These are phyloP conservation scores for Drosophila histrio DNA, from an alignment of 2,888 invertebrate species.

Conservation along the genomic window DNA sequence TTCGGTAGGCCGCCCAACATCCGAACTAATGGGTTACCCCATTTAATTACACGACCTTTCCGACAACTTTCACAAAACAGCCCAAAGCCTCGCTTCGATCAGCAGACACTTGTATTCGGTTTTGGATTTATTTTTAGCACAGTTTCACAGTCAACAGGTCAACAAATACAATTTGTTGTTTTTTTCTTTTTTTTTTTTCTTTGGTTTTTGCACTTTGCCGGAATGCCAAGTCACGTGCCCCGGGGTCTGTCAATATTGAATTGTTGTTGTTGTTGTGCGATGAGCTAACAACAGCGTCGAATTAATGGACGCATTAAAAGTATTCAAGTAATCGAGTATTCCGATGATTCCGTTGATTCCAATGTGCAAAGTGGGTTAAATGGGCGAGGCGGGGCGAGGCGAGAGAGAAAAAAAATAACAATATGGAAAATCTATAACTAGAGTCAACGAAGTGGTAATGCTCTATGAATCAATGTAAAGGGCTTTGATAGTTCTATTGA, in stretches of 20 bases:
- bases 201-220: constrained; percentile 40
- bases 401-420: neutral
- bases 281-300: constrained; percentile 55
- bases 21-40: constrained; percentile 6
- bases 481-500: neutral
- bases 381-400: constrained; percentile 38
- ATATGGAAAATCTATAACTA: neutral
- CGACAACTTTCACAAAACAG: constrained; percentile 50
- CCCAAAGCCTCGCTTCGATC: neutral
- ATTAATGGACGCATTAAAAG: constrained; percentile 57
- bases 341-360: constrained; percentile 43
- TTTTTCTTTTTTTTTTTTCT: constrained; percentile 28
- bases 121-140: constrained; percentile 63
- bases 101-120: constrained; percentile 28
- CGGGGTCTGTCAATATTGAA: constrained; percentile 33
- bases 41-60: constrained; percentile 42
- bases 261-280: constrained; percentile 33
- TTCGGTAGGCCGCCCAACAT: neutral
- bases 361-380: constrained; percentile 60
- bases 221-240: constrained; percentile 70
- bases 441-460: neutral
- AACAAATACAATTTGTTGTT: constrained; percentile 14
- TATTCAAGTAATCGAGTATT: constrained; percentile 42
- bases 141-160: constrained; percentile 60
- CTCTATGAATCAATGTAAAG: constrained; percentile 1